These are phyloP conservation scores for Holothuria leucospilota DNA, from an alignment of 53 echinoderm and acorn worm species.

Conservation along the genomic window DNA sequence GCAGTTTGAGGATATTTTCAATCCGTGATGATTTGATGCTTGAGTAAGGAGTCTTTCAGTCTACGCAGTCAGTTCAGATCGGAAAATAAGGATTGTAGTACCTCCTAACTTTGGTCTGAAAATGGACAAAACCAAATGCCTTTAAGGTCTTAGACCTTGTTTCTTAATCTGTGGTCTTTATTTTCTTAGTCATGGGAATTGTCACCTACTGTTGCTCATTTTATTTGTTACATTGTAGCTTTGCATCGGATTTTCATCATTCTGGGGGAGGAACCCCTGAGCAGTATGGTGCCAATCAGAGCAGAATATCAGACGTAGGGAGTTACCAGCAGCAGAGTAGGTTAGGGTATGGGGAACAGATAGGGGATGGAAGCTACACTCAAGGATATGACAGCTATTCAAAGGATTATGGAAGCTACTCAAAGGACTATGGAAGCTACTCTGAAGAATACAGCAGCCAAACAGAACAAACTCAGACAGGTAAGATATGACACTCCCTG, in stretches of 20 bases:
- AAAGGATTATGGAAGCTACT: background rate
- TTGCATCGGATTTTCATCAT: slow-evolving; percentile 83
- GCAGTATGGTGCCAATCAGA: slow-evolving; percentile 75
- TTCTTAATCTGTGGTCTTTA: too few relatives aligned
- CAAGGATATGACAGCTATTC: background rate
- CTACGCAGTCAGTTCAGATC: too few relatives aligned
- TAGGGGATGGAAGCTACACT: slow-evolving; percentile 15
- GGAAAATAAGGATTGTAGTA: too few relatives aligned
- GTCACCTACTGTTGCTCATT: too few relatives aligned
- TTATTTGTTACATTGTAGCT: slow-evolving; percentile 30
- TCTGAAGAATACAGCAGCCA: background rate
- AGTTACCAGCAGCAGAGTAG: slow-evolving; percentile 40
- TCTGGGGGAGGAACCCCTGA: slow-evolving; percentile 87
- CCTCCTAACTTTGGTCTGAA: too few relatives aligned
- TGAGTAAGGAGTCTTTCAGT: too few relatives aligned
- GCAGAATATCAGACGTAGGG: slow-evolving; percentile 59
- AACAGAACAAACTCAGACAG: slow-evolving; percentile 15
- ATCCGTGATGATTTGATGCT: too few relatives aligned
- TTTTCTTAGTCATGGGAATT: too few relatives aligned
- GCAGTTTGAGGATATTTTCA: too few relatives aligned
- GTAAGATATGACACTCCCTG: background rate
- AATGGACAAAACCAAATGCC: too few relatives aligned
- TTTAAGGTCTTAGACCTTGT: too few relatives aligned
- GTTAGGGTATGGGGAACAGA: slow-evolving; percentile 46
- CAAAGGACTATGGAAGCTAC: slow-evolving; percentile 16